These are phyloP conservation scores for Zenarchopterus dispar DNA, from an alignment of 2,797 vertebrate genomes.

Conservation along the genomic window DNA sequence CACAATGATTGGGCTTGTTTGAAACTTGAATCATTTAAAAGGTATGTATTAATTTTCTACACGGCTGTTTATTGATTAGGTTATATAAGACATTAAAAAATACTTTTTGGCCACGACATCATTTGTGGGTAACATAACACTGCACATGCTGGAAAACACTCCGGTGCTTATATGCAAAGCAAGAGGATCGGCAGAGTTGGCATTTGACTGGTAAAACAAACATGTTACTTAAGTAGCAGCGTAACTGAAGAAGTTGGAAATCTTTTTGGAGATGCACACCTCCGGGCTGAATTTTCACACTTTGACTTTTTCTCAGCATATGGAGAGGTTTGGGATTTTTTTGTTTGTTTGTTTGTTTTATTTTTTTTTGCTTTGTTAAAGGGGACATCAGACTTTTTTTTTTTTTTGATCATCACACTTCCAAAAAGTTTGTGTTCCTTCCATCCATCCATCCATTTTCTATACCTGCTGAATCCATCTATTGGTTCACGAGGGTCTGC, in stretches of 20 bases:
- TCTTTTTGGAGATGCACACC: neutral
- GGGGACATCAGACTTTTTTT: too few species aligned
- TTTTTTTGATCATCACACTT: too few species aligned
- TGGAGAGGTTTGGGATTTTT: too few species aligned
- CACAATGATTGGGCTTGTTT: conserved; percentile 6
- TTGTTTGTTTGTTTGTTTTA: too few species aligned
- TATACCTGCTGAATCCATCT: too few species aligned
- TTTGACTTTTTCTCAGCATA: neutral
- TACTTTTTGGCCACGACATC: neutral
- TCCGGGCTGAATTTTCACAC: conserved; percentile 22
- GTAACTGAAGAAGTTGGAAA: conserved; percentile 3
- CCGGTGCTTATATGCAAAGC: conserved; percentile 49
- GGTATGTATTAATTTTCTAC: neutral
- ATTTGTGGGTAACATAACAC: conserved; percentile 5
- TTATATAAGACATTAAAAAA: neutral
- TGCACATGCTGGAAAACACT: neutral
- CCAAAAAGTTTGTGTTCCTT: too few species aligned
- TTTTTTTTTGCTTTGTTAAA: neutral
- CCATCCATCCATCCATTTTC: too few species aligned
- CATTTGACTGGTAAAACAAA: neutral
- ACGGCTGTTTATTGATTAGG: neutral
- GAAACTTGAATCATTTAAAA: neutral
- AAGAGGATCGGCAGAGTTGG: conserved; percentile 10
- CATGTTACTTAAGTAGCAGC: conserved; percentile 7
- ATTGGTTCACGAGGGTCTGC: too few species aligned